Conservation (phyloP, 1,140 invertebrate genomes). For the Spodoptera frugiperda region DNA sequence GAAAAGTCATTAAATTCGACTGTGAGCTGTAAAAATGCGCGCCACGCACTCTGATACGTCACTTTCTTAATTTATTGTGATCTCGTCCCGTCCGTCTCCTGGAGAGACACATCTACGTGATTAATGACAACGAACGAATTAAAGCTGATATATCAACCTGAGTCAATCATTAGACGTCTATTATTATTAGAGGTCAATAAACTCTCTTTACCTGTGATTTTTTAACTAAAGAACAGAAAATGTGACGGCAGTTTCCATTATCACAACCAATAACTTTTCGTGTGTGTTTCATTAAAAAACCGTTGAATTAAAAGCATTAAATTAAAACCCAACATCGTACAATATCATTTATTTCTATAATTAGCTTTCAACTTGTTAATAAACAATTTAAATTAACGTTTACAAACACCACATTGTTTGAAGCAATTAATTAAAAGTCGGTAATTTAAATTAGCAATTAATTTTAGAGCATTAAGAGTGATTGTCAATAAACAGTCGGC, state of each 20-base stretch:
- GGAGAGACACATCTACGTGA: background rate
- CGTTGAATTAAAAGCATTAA: too few relatives aligned
- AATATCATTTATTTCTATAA: too few relatives aligned
- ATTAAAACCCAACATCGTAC: too few relatives aligned
- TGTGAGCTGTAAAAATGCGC: background rate
- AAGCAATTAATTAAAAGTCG: conserved; percentile 12
- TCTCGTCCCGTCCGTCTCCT: background rate
- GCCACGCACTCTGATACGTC: conserved; percentile 14
- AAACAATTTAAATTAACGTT: background rate
- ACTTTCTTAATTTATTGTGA: conserved; percentile 22
- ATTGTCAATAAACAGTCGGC: background rate
- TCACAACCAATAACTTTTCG: too few relatives aligned
- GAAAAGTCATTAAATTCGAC: background rate
- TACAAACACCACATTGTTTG: background rate
- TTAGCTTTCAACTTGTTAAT: too few relatives aligned
- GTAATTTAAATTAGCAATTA: conserved; percentile 13
- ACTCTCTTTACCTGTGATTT: too few relatives aligned
- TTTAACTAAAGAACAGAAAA: too few relatives aligned
- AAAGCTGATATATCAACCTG: background rate
- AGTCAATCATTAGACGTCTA: too few relatives aligned
- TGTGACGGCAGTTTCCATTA: too few relatives aligned
- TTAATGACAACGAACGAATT: conserved; percentile 2
- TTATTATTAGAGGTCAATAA: too few relatives aligned
- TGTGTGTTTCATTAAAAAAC: too few relatives aligned
- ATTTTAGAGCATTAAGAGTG: background rate